Evolutionary conservation across 2,888 invertebrate genomes (phyloP).

Genomic region (Dasypolia templi): DNA sequence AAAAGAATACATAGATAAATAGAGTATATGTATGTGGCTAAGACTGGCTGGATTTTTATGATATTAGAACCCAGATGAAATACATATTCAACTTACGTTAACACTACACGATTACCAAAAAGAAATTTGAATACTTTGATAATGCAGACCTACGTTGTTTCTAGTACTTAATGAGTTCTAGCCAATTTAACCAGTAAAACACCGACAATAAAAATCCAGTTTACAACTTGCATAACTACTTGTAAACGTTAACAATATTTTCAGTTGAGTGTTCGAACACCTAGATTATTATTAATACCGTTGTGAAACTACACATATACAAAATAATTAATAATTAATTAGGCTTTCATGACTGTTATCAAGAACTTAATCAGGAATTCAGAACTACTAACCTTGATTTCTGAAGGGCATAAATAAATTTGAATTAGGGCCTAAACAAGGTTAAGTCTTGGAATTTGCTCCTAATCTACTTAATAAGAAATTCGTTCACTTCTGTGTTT

Average conservation of each 20-base stretch:
- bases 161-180: slow-evolving; percentile 17
- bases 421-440: slow-evolving; percentile 16
- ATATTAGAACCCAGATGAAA: not conserved
- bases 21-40: too few species aligned
- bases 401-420: slow-evolving; percentile 37
- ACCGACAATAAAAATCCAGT: slow-evolving; percentile 20
- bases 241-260: slow-evolving; percentile 31
- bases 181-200: slow-evolving; percentile 11
- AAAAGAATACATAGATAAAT: too few species aligned
- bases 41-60: too few species aligned
- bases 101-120: not conserved
- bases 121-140: not conserved
- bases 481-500: slow-evolving; percentile 19
- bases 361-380: slow-evolving; percentile 26
- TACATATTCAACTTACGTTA: not conserved
- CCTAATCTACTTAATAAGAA: slow-evolving; percentile 10
- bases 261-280: slow-evolving; percentile 9
- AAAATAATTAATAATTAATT: slow-evolving; percentile 40
- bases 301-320: slow-evolving; percentile 21
- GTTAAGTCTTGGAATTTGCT: slow-evolving; percentile 17
- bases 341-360: slow-evolving; percentile 43
- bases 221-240: slow-evolving; percentile 14
- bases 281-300: slow-evolving; percentile 6
- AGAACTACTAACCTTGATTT: slow-evolving; percentile 45
- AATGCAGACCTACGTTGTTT: not conserved